Percentiles rank a stretch among this genome's conserved stretches.
Conservation (phyloP, 2,797 vertebrate genomes). For the Squalus acanthias region DNA sequence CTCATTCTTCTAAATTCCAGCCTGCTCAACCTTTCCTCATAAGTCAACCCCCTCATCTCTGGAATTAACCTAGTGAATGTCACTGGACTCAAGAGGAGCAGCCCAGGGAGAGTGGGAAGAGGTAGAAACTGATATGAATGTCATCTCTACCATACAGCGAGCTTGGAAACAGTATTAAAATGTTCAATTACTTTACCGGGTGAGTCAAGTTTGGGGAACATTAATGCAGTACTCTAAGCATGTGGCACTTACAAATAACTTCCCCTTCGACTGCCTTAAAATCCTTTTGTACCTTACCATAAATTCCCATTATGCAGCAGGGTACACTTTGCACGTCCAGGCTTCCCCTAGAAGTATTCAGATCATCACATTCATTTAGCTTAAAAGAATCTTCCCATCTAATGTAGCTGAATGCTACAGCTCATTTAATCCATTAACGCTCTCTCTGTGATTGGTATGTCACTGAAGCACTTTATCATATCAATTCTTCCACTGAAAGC, state of each 20-base stretch:
- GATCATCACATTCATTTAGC: conserved; percentile 11
- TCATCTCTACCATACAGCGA: neutral
- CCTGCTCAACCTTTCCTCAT: too few species aligned
- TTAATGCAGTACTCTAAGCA: neutral
- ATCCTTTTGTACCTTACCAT: neutral
- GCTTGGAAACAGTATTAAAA: neutral
- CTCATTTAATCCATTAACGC: conserved; percentile 19
- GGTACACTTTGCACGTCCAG: neutral
- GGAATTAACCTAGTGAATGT: too few species aligned
- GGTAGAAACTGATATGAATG: neutral
- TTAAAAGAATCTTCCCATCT: conserved; percentile 29
- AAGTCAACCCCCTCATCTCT: too few species aligned
- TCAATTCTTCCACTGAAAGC: neutral
- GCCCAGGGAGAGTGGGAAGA: neutral
- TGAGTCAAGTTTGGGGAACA: neutral
- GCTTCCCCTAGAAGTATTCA: neutral
- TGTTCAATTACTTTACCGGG: neutral
- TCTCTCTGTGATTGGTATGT: neutral
- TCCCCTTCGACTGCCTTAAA: neutral
- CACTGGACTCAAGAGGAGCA: too few species aligned
- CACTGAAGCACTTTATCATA: conserved; percentile 8
- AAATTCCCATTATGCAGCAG: neutral
- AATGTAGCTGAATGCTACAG: conserved; percentile 18
- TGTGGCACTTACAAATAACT: too few species aligned
- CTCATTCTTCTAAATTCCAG: too few species aligned